Base-by-base conservation (phyloP, 2,797 vertebrate genomes). In the Propithecus perrieri region DNA sequence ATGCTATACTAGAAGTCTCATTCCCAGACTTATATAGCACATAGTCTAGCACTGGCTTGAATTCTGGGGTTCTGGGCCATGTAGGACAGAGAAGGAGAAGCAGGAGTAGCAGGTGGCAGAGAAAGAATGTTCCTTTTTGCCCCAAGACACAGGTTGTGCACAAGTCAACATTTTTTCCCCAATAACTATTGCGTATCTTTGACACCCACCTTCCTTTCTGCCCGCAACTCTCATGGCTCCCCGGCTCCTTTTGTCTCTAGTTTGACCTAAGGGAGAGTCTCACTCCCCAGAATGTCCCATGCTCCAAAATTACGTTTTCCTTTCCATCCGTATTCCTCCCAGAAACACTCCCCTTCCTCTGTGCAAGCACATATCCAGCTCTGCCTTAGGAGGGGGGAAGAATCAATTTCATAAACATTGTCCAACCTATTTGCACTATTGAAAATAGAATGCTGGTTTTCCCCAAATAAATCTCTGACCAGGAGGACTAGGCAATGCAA, bases 41-140 rank as follows among this genome's bases (percentile, higher is more conserved):
- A 71, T 65, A 85, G 35, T 74, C 41, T 55, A 63, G 35, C 28
- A 88, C 50, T 61, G 26, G 48, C 35, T 90, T 85, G 33, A 87
- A 87, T 78, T 95, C 53, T 86, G 28, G 28, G 9, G 35, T 71
- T 15, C 22, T 65, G 41, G 67, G 85, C 41, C 89, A 92, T 30
- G 69, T 18, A 83, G 12, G 30, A 14, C 7, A 67, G 33, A 33
- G 46, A 33, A 59, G 53, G 18, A 90, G 35, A 33, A 85, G 35
- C 24, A 88, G 53, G 38, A 86, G 33, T 1, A 78, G 41, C 53
- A 85, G 11, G 38, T 76, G 72, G 13, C 33, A 86, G 35, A 95
- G 33, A 92, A 94, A 97, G 30, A 94, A 55, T 6, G 65, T 74
- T 55, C 30, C 10, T 89, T 95, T 89, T 33, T 46, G 84, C 65